phyloP scores from a whole-genome alignment of 2,888 invertebrate species.

The Lucinisca nassula region DNA sequence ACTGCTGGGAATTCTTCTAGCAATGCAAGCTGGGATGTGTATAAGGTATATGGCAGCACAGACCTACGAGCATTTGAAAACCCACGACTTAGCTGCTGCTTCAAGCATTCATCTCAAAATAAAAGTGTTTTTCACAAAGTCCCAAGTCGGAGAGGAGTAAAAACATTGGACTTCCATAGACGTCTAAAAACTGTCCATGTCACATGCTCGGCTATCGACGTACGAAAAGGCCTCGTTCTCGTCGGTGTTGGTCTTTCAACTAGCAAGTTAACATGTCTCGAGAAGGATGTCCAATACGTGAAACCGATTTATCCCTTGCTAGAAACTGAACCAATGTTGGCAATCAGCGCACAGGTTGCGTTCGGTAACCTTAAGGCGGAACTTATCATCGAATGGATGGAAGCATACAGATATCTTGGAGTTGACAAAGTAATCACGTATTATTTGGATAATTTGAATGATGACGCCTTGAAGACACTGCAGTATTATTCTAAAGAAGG shows the following conservation, averaged over 20 bases:
- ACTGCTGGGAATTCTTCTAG: background rate
- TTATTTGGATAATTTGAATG: background rate
- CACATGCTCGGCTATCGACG: background rate
- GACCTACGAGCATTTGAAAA: background rate
- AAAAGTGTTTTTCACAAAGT: background rate
- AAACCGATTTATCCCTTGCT: background rate
- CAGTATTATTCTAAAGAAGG: background rate
- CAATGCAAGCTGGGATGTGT: background rate
- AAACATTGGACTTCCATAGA: background rate
- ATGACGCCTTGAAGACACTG: background rate
- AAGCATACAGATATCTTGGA: background rate
- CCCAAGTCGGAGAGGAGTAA: background rate
- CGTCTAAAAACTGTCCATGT: background rate
- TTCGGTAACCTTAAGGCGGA: background rate
- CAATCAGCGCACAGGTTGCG: background rate
- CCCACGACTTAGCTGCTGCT: background rate
- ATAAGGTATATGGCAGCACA: background rate
- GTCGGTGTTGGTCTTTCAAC: background rate
- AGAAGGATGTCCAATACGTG: background rate
- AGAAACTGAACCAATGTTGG: background rate
- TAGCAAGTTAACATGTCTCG: background rate
- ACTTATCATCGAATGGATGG: background rate
- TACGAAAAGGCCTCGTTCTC: background rate
- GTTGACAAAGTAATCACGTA: background rate
- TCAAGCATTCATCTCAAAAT: background rate